Evolutionary conservation across 2,797 vertebrate genomes (phyloP).

Genomic region (Helicolenus hilgendorfi): DNA sequence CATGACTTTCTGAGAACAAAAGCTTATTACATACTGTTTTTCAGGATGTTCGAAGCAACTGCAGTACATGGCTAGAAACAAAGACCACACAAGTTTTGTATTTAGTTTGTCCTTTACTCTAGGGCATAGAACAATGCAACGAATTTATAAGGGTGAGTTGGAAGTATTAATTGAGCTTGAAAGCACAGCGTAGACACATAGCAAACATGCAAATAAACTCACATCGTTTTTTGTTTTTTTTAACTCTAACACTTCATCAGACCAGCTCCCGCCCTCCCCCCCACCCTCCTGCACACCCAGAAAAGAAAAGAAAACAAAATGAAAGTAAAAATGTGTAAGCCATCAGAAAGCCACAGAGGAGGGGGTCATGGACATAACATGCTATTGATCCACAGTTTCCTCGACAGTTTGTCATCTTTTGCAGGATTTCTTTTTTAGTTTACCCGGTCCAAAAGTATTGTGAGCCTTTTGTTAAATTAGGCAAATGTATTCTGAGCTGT

Average conservation of each 20-base stretch:
- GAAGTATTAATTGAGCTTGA: conserved; percentile 91
- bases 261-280: conserved; percentile 56
- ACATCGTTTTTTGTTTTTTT: conserved; percentile 62
- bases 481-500: conserved; percentile 91
- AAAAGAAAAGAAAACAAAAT: conserved; percentile 81
- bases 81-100: conserved; percentile 90
- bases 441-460: conserved; percentile 70
- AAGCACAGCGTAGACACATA: conserved; percentile 92
- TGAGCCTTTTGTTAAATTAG: conserved; percentile 62
- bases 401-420: conserved; percentile 74
- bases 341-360: conserved; percentile 92
- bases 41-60: conserved; percentile 83
- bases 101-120: conserved; percentile 84
- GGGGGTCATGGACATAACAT: conserved; percentile 91
- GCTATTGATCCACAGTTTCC: conserved; percentile 93
- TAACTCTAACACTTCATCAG: conserved; percentile 54
- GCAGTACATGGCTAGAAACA: conserved; percentile 90
- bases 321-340: conserved; percentile 92
- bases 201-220: conserved; percentile 92
- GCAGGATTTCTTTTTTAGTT: conserved; percentile 45
- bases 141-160: conserved; percentile 90
- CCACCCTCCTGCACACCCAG: conserved; percentile 70
- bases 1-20: conserved; percentile 89
- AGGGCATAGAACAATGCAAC: conserved; percentile 90
- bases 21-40: conserved; percentile 89